Base-by-base conservation (phyloP, 2,888 invertebrate genomes). In the Sericinus montela region DNA sequence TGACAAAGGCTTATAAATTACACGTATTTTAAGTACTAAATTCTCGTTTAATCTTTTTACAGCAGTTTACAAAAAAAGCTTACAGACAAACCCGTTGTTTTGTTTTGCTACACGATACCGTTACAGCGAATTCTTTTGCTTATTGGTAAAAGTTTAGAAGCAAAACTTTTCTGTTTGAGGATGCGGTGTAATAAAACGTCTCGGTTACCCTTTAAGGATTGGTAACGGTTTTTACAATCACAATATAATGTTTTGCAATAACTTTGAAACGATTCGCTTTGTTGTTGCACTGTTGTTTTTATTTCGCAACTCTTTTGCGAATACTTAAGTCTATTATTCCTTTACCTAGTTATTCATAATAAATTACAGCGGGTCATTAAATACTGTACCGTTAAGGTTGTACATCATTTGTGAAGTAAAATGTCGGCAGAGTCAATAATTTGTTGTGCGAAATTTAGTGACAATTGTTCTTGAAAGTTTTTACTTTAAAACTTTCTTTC, bases 151-250 rank as follows among this genome's bases (percentile, higher is more conserved):
- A 32, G 16, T 38, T 46, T 42, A 30, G 30, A 16, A 16, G 37
- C 41, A 51, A 51, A 51, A 45, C 37, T 45, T 43, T 25, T 19
- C 45, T 15, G 36, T 45, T 37, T 30, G 4, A 11, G 29, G 37
- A 67, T 75, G 73, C 64, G 62, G 62, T 57, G 72, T 64, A 77
- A 77, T 83, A 81, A 79, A 75, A 70, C 59, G 65, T 65, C 52
- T 37, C 57, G 48, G 51, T 54, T 50, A 55, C 71, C 71, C 69
- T 72, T 77, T 63, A 63, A 57, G 54, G 59, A 56, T 56, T 52
- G 52, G 49, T 73, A 75, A 78, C 74, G 70, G 75, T 68, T 45
- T 45, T 50, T 45, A 45, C 45, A 51, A 45, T 42, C 45, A 64
- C 62, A 60, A 59, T 45, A 23, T 36, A 41, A 35, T 42, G 43